Evolutionary conservation across 2,113 vertebrate genomes (phyloP), one percentile per base, ranked within the genome.

Genomic region (Lepus americanus): DNA sequence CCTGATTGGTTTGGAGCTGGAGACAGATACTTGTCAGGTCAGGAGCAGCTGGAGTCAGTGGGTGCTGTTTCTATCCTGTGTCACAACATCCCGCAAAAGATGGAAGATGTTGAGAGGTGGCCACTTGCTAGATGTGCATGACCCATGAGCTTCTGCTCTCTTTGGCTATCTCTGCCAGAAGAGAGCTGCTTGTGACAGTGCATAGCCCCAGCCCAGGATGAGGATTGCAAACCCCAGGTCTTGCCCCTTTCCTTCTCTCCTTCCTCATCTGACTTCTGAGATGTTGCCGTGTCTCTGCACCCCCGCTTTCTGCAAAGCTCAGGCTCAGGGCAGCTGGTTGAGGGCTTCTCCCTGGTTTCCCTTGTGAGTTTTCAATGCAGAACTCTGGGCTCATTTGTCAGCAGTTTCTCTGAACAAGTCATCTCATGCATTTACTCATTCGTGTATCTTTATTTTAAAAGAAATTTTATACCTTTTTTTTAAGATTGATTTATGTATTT

Each of bases 241-340:
- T 31, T 70, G 66, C 64, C 69, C 94, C 70, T 70, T 88, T 95
- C 86, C 74, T 39, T 90, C 74, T 61, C 86, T 90, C 66, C 86
- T 94, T 96, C 86, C 87, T 87, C 74, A 44, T 88, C 79, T 91
- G 69, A 89, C 82, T 95, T 94, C 67, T 39, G 69, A 94, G 63
- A 81, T 2, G 12, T 31, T 59, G 55, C 39, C 73, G 84, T 36
- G 87, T 61, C 79, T 87, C 85, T 87, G 55, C 63, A 80, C 61
- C 72, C 44, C 66, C 36, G 44, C 39, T 92, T 92, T 83, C 73
- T 92, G 64, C 77, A 89, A 92, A 94, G 77, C 76, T 39, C 39
- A 36, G 69, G 23, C 49, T 61, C 53, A 87, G 55, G 53, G 70
- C 86, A 73, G 17, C 66, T 82, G 70, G n/a, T n/a, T n/a, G n/a